Conservation (phyloP, 2,888 invertebrate species). For the Sarcophaga caerulescens region DNA sequence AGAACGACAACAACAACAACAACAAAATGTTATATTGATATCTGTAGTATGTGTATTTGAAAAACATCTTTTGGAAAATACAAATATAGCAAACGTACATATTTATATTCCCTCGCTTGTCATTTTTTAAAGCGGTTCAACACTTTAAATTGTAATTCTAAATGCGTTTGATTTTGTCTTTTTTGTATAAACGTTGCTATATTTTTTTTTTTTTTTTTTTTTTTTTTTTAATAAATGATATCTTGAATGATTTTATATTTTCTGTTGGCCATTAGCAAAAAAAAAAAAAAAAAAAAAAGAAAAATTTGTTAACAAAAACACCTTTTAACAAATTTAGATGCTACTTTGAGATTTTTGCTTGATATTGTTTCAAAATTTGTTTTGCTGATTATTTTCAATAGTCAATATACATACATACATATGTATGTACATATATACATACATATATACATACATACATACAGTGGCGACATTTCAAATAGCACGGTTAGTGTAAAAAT, state of each 20-base stretch:
- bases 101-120: constrained; percentile 66
- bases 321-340: constrained; percentile 68
- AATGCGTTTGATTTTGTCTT: constrained; percentile 31
- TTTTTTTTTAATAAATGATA: constrained; percentile 56
- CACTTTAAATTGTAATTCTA: constrained; percentile 60
- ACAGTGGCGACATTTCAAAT: no score
- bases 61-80: constrained; percentile 30
- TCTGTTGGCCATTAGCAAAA: constrained; percentile 34
- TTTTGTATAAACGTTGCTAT: not conserved
- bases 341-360: constrained; percentile 46
- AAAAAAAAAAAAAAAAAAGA: no score
- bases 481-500: no score
- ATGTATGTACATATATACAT: not conserved
- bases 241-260: constrained; percentile 23
- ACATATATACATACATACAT: no score
- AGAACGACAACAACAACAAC: not conserved
- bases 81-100: constrained; percentile 51
- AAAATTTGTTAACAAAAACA: constrained; percentile 68
- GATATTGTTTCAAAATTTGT: constrained; percentile 13
- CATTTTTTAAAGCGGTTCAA: constrained; percentile 62
- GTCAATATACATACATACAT: not conserved
- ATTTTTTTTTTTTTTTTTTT: constrained; percentile 21
- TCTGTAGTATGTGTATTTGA: not conserved
- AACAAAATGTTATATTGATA: not conserved
- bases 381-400: not conserved